Percentiles rank a stretch among this genome's conserved stretches.
These are phyloP conservation scores for Sthenelais limicola DNA, from an alignment of 2,888 invertebrate species.

Conservation along the genomic window DNA sequence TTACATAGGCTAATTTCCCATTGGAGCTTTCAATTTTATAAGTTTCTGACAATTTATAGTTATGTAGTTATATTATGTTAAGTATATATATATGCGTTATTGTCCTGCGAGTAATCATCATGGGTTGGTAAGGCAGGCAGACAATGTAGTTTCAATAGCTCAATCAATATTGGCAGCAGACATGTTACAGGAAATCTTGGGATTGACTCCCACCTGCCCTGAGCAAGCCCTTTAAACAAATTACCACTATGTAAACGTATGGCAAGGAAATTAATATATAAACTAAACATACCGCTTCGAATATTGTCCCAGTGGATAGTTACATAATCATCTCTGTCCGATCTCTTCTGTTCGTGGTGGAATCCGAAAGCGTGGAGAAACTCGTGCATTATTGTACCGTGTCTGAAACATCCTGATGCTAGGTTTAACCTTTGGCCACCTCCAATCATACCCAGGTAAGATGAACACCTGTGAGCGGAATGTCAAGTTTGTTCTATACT, in stretches of 20 bases:
- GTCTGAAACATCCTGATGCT: constrained; percentile 73
- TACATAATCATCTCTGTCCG: constrained; percentile 84
- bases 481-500: not conserved
- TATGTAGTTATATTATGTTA: too few species aligned
- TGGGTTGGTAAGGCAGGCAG: too few species aligned
- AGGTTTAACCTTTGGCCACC: constrained; percentile 83
- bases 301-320: constrained; percentile 83
- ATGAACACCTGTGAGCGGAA: constrained; percentile 78
- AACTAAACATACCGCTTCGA: constrained; percentile 73
- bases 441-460: constrained; percentile 82
- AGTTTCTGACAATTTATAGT: too few species aligned
- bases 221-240: too few species aligned
- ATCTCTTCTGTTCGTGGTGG: constrained; percentile 87
- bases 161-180: too few species aligned
- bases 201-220: too few species aligned
- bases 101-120: too few species aligned
- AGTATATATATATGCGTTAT: too few species aligned
- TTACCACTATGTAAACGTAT: not conserved
- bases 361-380: constrained; percentile 86
- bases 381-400: constrained; percentile 82
- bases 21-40: too few species aligned
- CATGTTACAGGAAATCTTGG: too few species aligned
- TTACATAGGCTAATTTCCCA: too few species aligned
- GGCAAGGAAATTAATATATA: not conserved
- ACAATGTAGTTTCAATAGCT: too few species aligned